Base-by-base conservation (phyloP, 2,888 invertebrate genomes). In the Platycheirus rosarum region DNA sequence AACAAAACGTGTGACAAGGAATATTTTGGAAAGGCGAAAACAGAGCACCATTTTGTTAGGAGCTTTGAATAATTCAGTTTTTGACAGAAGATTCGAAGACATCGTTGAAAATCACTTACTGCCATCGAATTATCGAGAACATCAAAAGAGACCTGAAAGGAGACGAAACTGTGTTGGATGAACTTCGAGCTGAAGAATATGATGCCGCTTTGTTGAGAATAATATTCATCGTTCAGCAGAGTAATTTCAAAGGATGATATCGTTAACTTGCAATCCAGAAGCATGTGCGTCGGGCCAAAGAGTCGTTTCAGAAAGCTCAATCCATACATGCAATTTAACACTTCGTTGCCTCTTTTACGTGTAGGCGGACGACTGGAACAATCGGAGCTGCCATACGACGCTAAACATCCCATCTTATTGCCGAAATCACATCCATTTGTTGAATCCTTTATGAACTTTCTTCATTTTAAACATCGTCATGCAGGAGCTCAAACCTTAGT, bases 321-420 rank as follows among this genome's bases (percentile, higher is more conserved):
- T 44, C 85, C 85, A 6, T 86, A 85, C 55, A n/a, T 87, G 0
- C 85, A 86, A 23, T 16, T 23, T 11, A 14, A 14, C 9, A 13
- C 29, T 8, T 46, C 13, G 8, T 26, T 42, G 13, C 35, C 40
- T 5, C 13, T 29, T 0, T n/a, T 46, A 86, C 80, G 87, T 68
- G 87, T 87, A 23, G 87, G 88, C 35, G 87, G 87, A 26, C 79
- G 87, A 2, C 57, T 88, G 1, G 48, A 70, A 20, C 78, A 85
- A 48, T 80, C 86, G 9, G 29, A 74, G 8, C 26, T 87, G 6
- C 71, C 82, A 6, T 85, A 76, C 37, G 82, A 85, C 13, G 71
- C 85, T 49, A 86, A 85, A 60, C 86, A 86, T 84, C 87, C 86
- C 5, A 84, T 86, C 5, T 49, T 87, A n/a, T 48, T 88, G 20